Evolutionary conservation across 2,888 invertebrate species (phyloP), one percentile per base, ranked within the genome.

Genomic region (Drosophila eohydei): DNA sequence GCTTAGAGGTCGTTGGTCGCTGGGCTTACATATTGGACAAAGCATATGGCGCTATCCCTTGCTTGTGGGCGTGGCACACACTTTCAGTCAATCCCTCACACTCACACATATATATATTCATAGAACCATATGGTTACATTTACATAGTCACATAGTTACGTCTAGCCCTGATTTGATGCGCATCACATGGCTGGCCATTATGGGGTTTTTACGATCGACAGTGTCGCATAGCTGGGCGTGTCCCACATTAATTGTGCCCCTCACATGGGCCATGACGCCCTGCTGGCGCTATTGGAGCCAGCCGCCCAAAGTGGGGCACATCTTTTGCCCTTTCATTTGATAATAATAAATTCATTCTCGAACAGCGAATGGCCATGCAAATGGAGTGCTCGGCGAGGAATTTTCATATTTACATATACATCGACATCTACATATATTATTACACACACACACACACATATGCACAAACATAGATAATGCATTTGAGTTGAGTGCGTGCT

Each of bases 401-500:
- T n/a, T 14, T 50, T 36, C 43, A 66, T 60, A 66, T 77, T 66
- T 71, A 69, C 61, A 66, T 58, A 60, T 28, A 60, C 56, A 56
- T 48, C 30, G 30, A 30, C 28, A 48, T 56, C 41, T 43, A 43
- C 41, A 56, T 56, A 55, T 40, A 54, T 40, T 54, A 54, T 51
- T 26, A 41, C 26, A 44, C 38, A 48, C 32, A 26, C 48, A 48
- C n/a, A 46, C 30, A 16, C 14, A 32, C 21, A 5, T 1, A 26
- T 21, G 21, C 3, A 44, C 2, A n/a, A 30, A 44, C 44, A 46
- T 21, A 52, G 54, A 40, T 55, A 38, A 55, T 51, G 63, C 54
- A 44, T 64, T 79, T 46, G 66, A 59, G 80, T 59, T 80, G 71
- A 81, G 77, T 81, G 80, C 69, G 77, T 81, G 83, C 77, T 71